A percentile compares a stretch with the other conserved stretches of the same genome.
phyloP scores from a whole-genome alignment of 2,797 vertebrate species.

The Parauchenoglanis punctatus region DNA sequence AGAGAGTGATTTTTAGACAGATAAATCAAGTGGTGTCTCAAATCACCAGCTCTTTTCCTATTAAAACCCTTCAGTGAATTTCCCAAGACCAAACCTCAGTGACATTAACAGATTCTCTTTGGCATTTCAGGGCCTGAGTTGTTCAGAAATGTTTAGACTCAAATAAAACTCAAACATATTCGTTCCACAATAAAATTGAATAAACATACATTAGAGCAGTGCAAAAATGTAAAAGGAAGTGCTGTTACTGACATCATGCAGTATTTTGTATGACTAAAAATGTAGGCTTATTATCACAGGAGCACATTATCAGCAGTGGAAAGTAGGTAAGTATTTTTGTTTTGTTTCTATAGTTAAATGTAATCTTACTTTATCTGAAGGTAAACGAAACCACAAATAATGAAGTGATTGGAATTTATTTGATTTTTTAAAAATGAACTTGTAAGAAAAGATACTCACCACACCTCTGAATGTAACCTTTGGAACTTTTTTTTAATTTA shows the following conservation, averaged over 20 bases:
- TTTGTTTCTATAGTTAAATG: not conserved
- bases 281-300: not conserved
- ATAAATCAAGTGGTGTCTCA: slow-evolving; percentile 1
- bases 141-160: not conserved
- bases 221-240: not conserved
- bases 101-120: slow-evolving; percentile 33
- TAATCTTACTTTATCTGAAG: not conserved
- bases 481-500: not conserved
- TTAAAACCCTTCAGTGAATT: not conserved
- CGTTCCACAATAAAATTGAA: not conserved
- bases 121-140: slow-evolving; percentile 8
- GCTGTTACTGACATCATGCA: not conserved
- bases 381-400: not conserved
- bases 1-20: not conserved
- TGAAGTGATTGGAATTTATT: not conserved
- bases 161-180: not conserved
- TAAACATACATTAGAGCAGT: not conserved
- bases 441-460: not conserved
- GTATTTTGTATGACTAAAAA: not conserved
- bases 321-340: not conserved
- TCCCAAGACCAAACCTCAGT: not conserved
- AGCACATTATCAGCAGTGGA: not conserved
- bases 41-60: not conserved
- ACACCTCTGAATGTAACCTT: not conserved
- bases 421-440: not conserved